These are phyloP conservation scores for Drosophila asahinai DNA, from an alignment of 1,140 invertebrate species.

Conservation along the genomic window DNA sequence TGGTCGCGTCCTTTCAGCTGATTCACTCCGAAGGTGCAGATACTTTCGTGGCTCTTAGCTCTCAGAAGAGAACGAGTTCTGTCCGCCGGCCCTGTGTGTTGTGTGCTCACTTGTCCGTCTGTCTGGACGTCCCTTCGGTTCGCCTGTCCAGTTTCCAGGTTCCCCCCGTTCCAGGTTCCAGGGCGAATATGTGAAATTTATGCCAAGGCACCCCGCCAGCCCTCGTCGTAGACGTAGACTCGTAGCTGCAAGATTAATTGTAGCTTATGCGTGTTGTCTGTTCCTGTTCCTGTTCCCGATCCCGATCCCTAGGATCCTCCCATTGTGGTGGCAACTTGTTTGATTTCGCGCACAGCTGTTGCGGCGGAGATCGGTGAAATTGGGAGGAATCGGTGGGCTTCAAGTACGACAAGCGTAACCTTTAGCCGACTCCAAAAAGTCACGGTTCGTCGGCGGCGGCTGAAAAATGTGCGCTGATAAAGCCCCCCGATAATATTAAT, in stretches of 20 bases:
- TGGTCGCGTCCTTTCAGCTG: slow-evolving; percentile 74
- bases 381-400: slow-evolving; percentile 29
- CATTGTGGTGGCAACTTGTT: slow-evolving; percentile 73
- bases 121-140: slow-evolving; percentile 34
- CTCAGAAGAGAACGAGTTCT: slow-evolving; percentile 41
- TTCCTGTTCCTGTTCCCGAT: slow-evolving; percentile 23
- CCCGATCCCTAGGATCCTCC: slow-evolving; percentile 22
- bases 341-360: slow-evolving; percentile 70
- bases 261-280: slow-evolving; percentile 68
- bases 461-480: slow-evolving; percentile 74
- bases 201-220: slow-evolving; percentile 63
- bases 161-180: slow-evolving; percentile 17
- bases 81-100: slow-evolving; percentile 16
- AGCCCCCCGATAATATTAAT: slow-evolving; percentile 72
- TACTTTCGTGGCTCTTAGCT: slow-evolving; percentile 44
- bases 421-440: slow-evolving; percentile 58
- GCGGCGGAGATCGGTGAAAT: slow-evolving; percentile 50
- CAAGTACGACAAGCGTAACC: slow-evolving; percentile 30
- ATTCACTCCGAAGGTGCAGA: slow-evolving; percentile 69
- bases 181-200: slow-evolving; percentile 73
- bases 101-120: slow-evolving; percentile 66
- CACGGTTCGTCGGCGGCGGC: slow-evolving; percentile 44
- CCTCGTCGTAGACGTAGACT: slow-evolving; percentile 22
- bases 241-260: slow-evolving; percentile 77
- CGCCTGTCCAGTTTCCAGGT: slow-evolving; percentile 39